Percentiles rank a stretch among this genome's conserved stretches.
phyloP scores from a whole-genome alignment of 2,113 vertebrate species.

The Mobula birostris region DNA sequence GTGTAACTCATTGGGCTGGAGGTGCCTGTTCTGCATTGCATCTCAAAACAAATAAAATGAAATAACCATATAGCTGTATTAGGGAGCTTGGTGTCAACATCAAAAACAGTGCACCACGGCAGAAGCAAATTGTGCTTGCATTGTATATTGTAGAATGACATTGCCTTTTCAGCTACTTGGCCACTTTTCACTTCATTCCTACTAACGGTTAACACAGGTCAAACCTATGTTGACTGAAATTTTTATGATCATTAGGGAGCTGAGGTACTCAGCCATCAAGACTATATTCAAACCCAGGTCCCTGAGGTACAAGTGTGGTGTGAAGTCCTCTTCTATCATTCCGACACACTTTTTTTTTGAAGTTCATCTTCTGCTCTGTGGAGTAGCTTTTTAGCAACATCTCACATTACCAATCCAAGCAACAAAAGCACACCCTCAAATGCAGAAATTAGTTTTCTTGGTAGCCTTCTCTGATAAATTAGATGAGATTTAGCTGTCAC shows the following conservation, averaged over 20 bases:
- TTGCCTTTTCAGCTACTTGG: not conserved
- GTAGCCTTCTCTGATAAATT: not conserved
- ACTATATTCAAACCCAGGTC: not conserved
- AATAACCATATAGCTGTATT: not conserved
- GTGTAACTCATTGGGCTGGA: too few species aligned
- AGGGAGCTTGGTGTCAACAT: too few species aligned
- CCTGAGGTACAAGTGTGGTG: not conserved
- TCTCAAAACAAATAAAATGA: too few species aligned
- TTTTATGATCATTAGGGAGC: not conserved
- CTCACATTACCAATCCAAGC: not conserved
- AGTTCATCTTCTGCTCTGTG: not conserved
- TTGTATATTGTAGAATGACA: not conserved
- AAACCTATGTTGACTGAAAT: not conserved
- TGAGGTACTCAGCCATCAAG: not conserved
- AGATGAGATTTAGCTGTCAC: conserved; percentile 29
- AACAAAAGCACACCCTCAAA: not conserved
- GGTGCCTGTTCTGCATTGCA: too few species aligned
- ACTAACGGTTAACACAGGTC: not conserved
- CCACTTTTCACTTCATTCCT: not conserved
- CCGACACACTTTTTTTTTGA: not conserved
- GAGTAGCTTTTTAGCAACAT: not conserved
- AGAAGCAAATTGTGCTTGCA: too few species aligned
- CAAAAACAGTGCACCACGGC: too few species aligned
- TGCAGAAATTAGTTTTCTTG: conserved; percentile 24
- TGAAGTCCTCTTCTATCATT: not conserved